phyloP scores from a whole-genome alignment of 2,888 invertebrate species.

The Perithous albicinctus region DNA sequence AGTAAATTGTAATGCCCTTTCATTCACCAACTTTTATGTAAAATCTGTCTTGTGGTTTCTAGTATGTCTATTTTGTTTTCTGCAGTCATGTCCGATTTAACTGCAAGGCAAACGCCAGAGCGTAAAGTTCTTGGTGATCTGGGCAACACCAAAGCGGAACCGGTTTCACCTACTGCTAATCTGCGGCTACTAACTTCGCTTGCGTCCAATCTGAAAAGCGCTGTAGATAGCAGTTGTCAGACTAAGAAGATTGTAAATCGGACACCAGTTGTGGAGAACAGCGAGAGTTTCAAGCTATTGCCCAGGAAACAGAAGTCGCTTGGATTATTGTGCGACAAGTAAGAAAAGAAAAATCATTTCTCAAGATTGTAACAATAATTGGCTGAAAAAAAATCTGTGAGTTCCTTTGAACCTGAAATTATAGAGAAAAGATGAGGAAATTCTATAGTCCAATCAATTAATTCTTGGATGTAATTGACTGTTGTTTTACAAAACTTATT shows the following conservation, averaged over 20 bases:
- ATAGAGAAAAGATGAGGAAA: too few relatives aligned
- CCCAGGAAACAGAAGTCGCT: slow-evolving; percentile 87
- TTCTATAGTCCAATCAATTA: too few relatives aligned
- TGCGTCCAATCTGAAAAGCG: slow-evolving; percentile 86
- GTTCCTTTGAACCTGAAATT: too few relatives aligned
- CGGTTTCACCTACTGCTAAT: slow-evolving; percentile 89
- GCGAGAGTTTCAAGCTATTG: slow-evolving; percentile 70
- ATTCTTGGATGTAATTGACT: too few relatives aligned
- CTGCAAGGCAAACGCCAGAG: slow-evolving; percentile 63
- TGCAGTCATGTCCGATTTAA: slow-evolving; percentile 59
- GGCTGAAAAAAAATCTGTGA: neutral
- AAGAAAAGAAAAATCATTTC: slow-evolving; percentile 67
- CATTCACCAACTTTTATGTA: neutral
- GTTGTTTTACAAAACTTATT: too few relatives aligned
- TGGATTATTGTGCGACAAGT: slow-evolving; percentile 88
- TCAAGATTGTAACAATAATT: neutral
- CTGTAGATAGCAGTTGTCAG: slow-evolving; percentile 74
- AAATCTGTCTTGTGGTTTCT: too few relatives aligned
- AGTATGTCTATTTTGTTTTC: too few relatives aligned
- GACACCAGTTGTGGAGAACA: slow-evolving; percentile 32
- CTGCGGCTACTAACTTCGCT: slow-evolving; percentile 89
- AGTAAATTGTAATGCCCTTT: too few relatives aligned
- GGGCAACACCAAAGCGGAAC: slow-evolving; percentile 86
- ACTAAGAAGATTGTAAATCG: slow-evolving; percentile 35
- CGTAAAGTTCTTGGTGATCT: slow-evolving; percentile 86